These are phyloP conservation scores for Plagodis dolabraria DNA, from an alignment of 2,888 invertebrate species.

Conservation along the genomic window DNA sequence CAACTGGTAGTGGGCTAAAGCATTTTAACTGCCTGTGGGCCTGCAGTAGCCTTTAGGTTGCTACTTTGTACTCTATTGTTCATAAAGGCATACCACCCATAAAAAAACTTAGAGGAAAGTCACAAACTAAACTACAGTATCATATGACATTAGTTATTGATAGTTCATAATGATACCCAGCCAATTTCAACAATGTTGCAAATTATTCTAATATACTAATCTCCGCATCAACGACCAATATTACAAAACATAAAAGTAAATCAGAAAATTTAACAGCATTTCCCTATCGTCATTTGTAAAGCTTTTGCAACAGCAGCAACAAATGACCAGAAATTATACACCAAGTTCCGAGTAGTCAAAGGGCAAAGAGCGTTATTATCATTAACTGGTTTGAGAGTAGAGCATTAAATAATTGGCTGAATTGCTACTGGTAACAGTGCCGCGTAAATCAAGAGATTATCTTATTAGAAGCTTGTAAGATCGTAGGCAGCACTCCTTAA, in stretches of 20 bases:
- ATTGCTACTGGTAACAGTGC: constrained; percentile 31
- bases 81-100: no score
- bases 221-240: background rate
- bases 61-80: no score
- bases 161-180: no score
- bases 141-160: no score
- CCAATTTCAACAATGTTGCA: no score
- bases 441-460: constrained; percentile 39
- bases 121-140: no score
- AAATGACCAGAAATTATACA: constrained; percentile 22
- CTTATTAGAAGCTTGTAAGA: constrained; percentile 31
- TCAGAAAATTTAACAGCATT: constrained; percentile 1
- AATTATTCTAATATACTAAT: no score
- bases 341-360: constrained; percentile 28
- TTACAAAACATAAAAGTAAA: background rate
- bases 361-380: constrained; percentile 32
- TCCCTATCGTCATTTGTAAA: constrained; percentile 13
- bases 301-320: constrained; percentile 13
- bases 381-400: constrained; percentile 31
- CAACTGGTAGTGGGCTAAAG: no score
- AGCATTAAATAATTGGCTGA: constrained; percentile 38
- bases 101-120: no score
- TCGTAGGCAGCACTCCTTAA: constrained; percentile 36
- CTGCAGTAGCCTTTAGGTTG: no score
- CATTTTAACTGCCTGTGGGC: no score